These are phyloP conservation scores for Agrilus mali DNA, from an alignment of 2,888 invertebrate genomes.

Conservation along the genomic window DNA sequence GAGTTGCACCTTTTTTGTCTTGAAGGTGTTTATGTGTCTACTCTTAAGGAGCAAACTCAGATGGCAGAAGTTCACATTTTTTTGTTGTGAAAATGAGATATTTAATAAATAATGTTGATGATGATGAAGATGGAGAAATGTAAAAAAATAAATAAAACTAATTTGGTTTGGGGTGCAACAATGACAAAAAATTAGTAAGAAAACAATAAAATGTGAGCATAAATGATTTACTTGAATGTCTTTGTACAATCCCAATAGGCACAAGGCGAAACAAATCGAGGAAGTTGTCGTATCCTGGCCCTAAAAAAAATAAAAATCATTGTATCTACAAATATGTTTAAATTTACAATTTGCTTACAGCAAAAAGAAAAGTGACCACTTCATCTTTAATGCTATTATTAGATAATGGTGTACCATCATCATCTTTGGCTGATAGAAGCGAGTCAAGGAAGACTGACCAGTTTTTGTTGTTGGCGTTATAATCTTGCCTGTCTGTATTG, in stretches of 20 bases:
- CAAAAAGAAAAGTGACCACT: slow-evolving; percentile 20
- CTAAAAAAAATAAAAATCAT: slow-evolving; percentile 7
- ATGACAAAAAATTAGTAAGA: no score
- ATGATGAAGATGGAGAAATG: no score
- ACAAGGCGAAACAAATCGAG: slow-evolving; percentile 16
- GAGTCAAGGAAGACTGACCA: slow-evolving; percentile 13
- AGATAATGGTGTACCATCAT: slow-evolving; percentile 12
- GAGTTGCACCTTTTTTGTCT: no score
- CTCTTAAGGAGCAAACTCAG: no score
- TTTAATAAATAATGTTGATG: no score
- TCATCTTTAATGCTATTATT: slow-evolving; percentile 20
- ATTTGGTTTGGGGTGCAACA: no score
- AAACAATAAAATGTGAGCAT: no score
- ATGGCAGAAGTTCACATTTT: no score
- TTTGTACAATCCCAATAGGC: slow-evolving; percentile 15
- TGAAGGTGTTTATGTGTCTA: no score
- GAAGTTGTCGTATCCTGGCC: slow-evolving; percentile 19
- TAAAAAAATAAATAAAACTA: no score
- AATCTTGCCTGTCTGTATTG: background rate
- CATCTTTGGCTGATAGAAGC: slow-evolving; percentile 13
- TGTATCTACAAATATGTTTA: background rate
- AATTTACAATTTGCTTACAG: slow-evolving; percentile 13
- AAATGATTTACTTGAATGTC: slow-evolving; percentile 12
- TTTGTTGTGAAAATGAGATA: no score
- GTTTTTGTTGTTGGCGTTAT: background rate